phyloP scores from a whole-genome alignment of 2,797 vertebrate genomes.

The Melanotaenia trifasciata region DNA sequence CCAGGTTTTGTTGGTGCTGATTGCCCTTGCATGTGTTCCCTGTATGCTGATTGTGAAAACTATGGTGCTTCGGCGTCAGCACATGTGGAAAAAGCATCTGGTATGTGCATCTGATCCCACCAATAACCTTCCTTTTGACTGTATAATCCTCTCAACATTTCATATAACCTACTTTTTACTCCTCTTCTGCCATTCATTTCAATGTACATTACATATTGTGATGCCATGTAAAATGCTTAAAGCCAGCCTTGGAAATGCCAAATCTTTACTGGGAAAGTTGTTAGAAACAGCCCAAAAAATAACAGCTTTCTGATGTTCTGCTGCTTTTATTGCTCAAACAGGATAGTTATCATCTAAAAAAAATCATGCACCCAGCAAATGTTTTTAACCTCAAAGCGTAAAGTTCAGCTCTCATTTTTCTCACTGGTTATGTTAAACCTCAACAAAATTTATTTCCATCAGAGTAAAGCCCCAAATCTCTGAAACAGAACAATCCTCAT shows the following conservation, averaged over 20 bases:
- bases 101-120: conserved; percentile 84
- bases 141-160: conserved; percentile 52
- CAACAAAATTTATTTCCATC: no score
- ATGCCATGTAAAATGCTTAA: conserved; percentile 74
- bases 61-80: conserved; percentile 93
- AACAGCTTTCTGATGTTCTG: background rate
- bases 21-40: conserved; percentile 94
- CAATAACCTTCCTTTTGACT: conserved; percentile 39
- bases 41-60: conserved; percentile 98
- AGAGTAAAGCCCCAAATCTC: no score
- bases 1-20: conserved; percentile 94
- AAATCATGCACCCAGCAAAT: background rate
- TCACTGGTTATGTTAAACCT: conserved; percentile 33
- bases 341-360: conserved; percentile 4
- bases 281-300: conserved; percentile 6
- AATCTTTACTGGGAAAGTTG: conserved; percentile 32
- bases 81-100: conserved; percentile 94
- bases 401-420: background rate
- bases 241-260: conserved; percentile 75
- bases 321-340: background rate
- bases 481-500: background rate
- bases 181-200: conserved; percentile 71
- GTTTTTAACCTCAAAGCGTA: background rate
- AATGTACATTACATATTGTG: conserved; percentile 62
- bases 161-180: conserved; percentile 60